phyloP scores from a whole-genome alignment of 2,888 invertebrate species.

The Orchesella flavescens region DNA sequence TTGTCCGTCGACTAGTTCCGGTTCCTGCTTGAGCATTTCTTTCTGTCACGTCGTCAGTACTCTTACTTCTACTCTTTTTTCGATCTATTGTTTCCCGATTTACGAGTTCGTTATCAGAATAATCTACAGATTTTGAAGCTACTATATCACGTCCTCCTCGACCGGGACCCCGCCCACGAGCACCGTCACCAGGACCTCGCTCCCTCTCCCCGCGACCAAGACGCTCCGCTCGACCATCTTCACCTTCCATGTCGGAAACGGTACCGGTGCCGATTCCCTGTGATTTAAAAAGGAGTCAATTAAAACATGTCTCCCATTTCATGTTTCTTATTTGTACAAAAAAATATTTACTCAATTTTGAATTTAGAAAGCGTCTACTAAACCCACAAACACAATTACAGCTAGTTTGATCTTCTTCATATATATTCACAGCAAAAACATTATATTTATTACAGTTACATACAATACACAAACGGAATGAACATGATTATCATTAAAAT shows the following conservation, averaged over 20 bases:
- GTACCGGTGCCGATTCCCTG: constrained; percentile 68
- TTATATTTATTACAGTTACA: constrained; percentile 18
- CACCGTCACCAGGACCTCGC: constrained; percentile 58
- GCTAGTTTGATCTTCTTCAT: constrained; percentile 1
- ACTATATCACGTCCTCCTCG: constrained; percentile 72
- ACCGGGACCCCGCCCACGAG: constrained; percentile 67
- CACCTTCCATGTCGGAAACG: constrained; percentile 60
- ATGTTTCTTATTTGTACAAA: not conserved
- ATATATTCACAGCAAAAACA: not conserved
- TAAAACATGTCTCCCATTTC: not conserved
- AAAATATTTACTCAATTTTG: too few species aligned
- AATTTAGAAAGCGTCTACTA: too few species aligned
- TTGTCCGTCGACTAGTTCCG: constrained; percentile 61
- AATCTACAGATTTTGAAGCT: constrained; percentile 77
- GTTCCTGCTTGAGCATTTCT: constrained; percentile 75
- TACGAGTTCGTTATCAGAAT: constrained; percentile 76
- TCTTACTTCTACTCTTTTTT: constrained; percentile 80
- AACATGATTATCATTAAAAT: not conserved
- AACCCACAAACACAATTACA: not conserved
- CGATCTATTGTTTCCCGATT: constrained; percentile 70
- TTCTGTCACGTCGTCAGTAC: constrained; percentile 87
- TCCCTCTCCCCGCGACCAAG: constrained; percentile 61
- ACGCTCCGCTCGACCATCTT: constrained; percentile 59
- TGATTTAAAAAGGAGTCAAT: not conserved
- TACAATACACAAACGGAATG: too few species aligned